Evolutionary conservation across 2,888 invertebrate genomes (phyloP).

Genomic region (Scaptomyza tumidula): DNA sequence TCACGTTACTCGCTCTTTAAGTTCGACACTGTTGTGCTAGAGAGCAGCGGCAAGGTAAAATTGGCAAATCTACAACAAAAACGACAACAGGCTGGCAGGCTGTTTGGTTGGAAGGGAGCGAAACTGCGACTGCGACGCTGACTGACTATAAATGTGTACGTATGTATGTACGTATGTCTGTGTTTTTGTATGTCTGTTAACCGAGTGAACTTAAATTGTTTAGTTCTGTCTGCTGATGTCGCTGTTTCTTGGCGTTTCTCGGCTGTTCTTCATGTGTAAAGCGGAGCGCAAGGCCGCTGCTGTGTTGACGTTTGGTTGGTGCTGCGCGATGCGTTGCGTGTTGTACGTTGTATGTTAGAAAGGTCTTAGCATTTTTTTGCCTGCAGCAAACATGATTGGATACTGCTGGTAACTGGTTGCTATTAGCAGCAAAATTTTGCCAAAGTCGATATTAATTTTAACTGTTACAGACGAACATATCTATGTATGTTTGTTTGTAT

Average conservation of each 20-base stretch:
- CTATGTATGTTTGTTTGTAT: not conserved
- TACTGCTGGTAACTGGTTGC: constrained; percentile 14
- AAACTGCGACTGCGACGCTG: constrained; percentile 32
- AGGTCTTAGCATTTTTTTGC: constrained; percentile 38
- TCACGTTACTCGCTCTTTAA: constrained; percentile 79
- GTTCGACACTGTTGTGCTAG: constrained; percentile 71
- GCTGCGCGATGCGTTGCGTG: constrained; percentile 20
- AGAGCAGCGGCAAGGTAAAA: constrained; percentile 69
- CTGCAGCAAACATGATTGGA: constrained; percentile 20
- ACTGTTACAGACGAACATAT: constrained; percentile 43
- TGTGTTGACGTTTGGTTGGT: constrained; percentile 3
- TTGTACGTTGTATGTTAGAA: constrained; percentile 34
- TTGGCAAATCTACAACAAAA: constrained; percentile 67
- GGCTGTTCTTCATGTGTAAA: constrained; percentile 32
- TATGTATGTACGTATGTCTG: constrained; percentile 11
- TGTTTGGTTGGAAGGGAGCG: constrained; percentile 20
- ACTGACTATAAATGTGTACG: constrained; percentile 30
- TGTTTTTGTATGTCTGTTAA: constrained; percentile 55
- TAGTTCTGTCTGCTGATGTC: constrained; percentile 43
- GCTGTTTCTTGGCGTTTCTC: constrained; percentile 47
- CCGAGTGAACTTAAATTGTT: constrained; percentile 77
- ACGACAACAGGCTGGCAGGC: constrained; percentile 43
- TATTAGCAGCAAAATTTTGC: constrained; percentile 30
- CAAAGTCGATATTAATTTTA: constrained; percentile 38
- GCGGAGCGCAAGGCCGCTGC: constrained; percentile 49